Evolutionary conservation across 2,113 vertebrate species (phyloP).

Genomic region (Rhineura floridana): DNA sequence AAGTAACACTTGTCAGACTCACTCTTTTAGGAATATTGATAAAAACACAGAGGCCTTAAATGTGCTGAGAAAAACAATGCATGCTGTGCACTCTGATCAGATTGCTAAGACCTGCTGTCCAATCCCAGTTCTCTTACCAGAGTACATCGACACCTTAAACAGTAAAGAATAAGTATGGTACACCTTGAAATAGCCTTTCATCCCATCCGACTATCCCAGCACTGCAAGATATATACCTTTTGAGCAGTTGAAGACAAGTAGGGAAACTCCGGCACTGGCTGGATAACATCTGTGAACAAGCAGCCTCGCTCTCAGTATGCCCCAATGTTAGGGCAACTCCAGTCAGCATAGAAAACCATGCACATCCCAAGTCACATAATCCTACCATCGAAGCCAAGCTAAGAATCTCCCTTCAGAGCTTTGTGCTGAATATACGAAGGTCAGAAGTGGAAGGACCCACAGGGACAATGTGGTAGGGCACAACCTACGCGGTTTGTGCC

Average conservation of each 20-base stretch:
- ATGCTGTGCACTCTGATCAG: not conserved
- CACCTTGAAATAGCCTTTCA: too few relatives aligned
- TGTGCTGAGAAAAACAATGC: not conserved
- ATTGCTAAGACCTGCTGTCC: not conserved
- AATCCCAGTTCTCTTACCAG: not conserved
- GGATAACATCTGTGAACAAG: not conserved
- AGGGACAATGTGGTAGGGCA: too few relatives aligned
- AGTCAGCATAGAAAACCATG: too few relatives aligned
- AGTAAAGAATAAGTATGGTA: not conserved
- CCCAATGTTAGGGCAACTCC: not conserved
- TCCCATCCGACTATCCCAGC: too few relatives aligned
- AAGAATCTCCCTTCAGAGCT: too few relatives aligned
- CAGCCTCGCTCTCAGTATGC: too few relatives aligned
- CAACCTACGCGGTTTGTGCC: too few relatives aligned
- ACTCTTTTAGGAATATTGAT: not conserved
- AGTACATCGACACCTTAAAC: not conserved
- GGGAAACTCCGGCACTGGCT: not conserved
- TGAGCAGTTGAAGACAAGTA: not conserved
- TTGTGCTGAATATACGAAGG: too few relatives aligned
- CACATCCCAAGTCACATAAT: too few relatives aligned
- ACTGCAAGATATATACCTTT: too few relatives aligned
- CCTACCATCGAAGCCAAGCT: too few relatives aligned
- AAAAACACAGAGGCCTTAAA: not conserved
- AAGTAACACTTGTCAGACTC: not conserved
- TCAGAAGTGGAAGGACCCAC: too few relatives aligned